phyloP scores from a whole-genome alignment of 1,140 invertebrate genomes.

The Agrilus planipennis region DNA sequence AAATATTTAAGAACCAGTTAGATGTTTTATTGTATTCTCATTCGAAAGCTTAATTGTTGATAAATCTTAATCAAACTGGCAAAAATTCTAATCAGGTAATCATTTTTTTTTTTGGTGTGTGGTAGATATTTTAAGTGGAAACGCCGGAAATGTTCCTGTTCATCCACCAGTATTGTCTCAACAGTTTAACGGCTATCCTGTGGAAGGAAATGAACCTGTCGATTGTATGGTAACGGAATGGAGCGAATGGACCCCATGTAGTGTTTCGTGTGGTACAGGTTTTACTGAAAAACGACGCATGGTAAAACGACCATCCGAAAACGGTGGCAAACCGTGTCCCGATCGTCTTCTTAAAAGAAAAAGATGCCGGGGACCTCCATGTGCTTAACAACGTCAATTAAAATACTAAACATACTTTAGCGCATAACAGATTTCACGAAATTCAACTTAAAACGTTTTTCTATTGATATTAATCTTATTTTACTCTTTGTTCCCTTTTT shows the following conservation, averaged over 20 bases:
- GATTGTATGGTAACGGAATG: constrained; percentile 60
- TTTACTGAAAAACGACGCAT: constrained; percentile 43
- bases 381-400: constrained; percentile 4
- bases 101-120: constrained; percentile 11
- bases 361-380: constrained; percentile 31
- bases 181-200: constrained; percentile 2
- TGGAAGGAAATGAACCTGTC: too few relatives aligned
- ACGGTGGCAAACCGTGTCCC: constrained; percentile 59
- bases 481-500: too few relatives aligned
- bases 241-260: constrained; percentile 65
- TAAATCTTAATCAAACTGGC: constrained; percentile 8
- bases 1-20: too few relatives aligned
- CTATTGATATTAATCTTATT: too few relatives aligned
- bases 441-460: too few relatives aligned
- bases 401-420: too few relatives aligned
- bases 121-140: constrained; percentile 17
- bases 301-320: constrained; percentile 46
- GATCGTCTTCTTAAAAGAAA: constrained; percentile 40
- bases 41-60: too few relatives aligned
- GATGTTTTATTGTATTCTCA: too few relatives aligned
- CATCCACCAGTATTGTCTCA: not conserved
- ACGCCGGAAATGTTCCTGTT: not conserved
- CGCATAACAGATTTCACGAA: too few relatives aligned
- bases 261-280: constrained; percentile 55
- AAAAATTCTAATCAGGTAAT: constrained; percentile 4